Percentiles rank a stretch among this genome's conserved stretches.
Conservation (phyloP, 2,888 invertebrate genomes). For the Panorpa germanica region DNA sequence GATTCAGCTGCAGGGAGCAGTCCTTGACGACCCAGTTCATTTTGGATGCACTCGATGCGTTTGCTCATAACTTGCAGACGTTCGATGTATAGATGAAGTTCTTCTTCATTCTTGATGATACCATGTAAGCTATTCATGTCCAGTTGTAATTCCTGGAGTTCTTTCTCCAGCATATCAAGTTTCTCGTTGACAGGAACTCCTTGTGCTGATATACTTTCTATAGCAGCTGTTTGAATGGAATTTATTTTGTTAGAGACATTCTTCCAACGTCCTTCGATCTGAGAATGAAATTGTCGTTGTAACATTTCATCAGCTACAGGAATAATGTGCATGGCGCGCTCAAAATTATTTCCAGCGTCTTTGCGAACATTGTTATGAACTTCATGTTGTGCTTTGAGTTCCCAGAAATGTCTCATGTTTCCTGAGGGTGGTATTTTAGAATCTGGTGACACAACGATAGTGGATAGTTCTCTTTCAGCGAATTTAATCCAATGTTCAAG, state of each 20-base stretch:
- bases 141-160: constrained; percentile 50
- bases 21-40: constrained; percentile 58
- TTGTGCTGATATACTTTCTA: constrained; percentile 50
- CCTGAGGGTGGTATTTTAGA: constrained; percentile 40
- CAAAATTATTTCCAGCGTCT: constrained; percentile 52
- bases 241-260: constrained; percentile 41
- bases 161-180: constrained; percentile 52
- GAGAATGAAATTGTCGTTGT: constrained; percentile 58
- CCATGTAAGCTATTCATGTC: constrained; percentile 54
- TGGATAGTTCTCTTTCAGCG: constrained; percentile 48
- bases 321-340: constrained; percentile 57
- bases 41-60: constrained; percentile 58
- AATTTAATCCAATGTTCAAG: constrained; percentile 59
- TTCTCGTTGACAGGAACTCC: constrained; percentile 59
- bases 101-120: constrained; percentile 67
- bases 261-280: constrained; percentile 60
- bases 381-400: constrained; percentile 73
- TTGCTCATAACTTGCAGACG: constrained; percentile 56
- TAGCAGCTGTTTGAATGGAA: constrained; percentile 43
- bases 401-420: constrained; percentile 73
- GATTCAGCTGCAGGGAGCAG: constrained; percentile 54
- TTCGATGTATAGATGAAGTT: constrained; percentile 63
- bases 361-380: constrained; percentile 58
- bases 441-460: constrained; percentile 40
- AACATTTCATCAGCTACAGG: constrained; percentile 71